These are phyloP conservation scores for Microplitis demolitor DNA, from an alignment of 1,140 invertebrate species.

Conservation along the genomic window DNA sequence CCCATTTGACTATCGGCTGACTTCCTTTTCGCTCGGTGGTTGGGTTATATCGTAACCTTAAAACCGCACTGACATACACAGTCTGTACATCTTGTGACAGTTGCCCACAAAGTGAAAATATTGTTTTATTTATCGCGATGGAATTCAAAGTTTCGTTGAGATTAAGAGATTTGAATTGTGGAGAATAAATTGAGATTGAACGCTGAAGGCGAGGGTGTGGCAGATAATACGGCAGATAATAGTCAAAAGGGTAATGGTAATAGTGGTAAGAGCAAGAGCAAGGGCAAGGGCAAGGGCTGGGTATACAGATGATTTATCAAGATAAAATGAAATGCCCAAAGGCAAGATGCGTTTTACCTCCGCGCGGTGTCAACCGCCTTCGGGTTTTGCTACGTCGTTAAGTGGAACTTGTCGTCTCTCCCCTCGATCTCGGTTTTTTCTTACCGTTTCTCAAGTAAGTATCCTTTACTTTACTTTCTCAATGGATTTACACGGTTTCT, in stretches of 20 bases:
- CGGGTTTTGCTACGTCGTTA: constrained; percentile 22
- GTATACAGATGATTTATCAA: constrained; percentile 26
- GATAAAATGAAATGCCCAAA: constrained; percentile 40
- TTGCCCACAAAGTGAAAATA: too few species aligned
- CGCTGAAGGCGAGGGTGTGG: too few species aligned
- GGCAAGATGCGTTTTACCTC: constrained; percentile 34
- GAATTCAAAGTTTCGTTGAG: too few species aligned
- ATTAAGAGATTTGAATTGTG: too few species aligned
- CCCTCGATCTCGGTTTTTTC: background rate
- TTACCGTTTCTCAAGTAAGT: background rate
- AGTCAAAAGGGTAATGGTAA: constrained; percentile 21
- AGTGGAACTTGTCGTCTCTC: constrained; percentile 24
- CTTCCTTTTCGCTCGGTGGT: too few species aligned
- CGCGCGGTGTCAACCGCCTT: constrained; percentile 12
- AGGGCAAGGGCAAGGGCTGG: constrained; percentile 17
- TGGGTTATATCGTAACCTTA: too few species aligned
- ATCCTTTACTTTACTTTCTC: background rate
- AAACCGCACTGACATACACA: too few species aligned
- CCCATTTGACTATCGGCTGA: too few species aligned
- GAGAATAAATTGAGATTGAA: too few species aligned
- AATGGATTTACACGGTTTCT: background rate
- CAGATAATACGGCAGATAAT: constrained; percentile 41
- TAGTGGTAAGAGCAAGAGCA: background rate
- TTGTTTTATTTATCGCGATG: too few species aligned
- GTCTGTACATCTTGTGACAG: too few species aligned